These are phyloP conservation scores for Cyprinodon diabolis DNA, from an alignment of 2,797 vertebrate genomes.

Conservation along the genomic window DNA sequence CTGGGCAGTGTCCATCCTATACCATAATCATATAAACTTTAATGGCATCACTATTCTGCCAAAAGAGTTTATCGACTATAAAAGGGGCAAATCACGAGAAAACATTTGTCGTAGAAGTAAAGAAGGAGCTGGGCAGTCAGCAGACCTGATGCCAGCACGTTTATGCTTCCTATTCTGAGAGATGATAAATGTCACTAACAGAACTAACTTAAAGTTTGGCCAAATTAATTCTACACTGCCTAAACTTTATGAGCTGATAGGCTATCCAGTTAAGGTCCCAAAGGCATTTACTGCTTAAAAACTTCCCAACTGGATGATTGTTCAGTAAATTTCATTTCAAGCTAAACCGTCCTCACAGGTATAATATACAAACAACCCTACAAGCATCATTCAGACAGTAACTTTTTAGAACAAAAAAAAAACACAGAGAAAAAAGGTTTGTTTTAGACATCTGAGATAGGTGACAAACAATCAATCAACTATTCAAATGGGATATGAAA, in stretches of 20 bases:
- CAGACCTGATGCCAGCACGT: not conserved
- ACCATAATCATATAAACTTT: slow-evolving; percentile 2
- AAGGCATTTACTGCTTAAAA: not conserved
- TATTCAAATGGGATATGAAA: too few relatives aligned
- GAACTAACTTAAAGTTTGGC: not conserved
- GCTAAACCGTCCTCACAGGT: not conserved
- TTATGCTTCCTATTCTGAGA: not conserved
- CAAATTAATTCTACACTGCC: not conserved
- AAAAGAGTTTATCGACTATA: not conserved
- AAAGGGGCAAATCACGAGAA: not conserved
- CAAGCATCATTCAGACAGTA: not conserved
- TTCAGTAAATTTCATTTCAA: not conserved
- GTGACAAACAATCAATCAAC: too few relatives aligned
- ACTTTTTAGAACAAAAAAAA: not conserved
- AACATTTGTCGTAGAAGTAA: not conserved
- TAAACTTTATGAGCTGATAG: not conserved
- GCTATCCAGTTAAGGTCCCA: not conserved
- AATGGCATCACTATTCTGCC: too few relatives aligned
- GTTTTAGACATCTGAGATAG: too few relatives aligned
- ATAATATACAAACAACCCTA: not conserved
- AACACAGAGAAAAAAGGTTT: too few relatives aligned
- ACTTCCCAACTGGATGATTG: not conserved
- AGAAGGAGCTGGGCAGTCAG: not conserved
- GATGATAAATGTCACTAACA: not conserved
- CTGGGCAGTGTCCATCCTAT: not conserved